phyloP scores from a whole-genome alignment of 1,140 invertebrate genomes.

The Heterodera schachtii region DNA sequence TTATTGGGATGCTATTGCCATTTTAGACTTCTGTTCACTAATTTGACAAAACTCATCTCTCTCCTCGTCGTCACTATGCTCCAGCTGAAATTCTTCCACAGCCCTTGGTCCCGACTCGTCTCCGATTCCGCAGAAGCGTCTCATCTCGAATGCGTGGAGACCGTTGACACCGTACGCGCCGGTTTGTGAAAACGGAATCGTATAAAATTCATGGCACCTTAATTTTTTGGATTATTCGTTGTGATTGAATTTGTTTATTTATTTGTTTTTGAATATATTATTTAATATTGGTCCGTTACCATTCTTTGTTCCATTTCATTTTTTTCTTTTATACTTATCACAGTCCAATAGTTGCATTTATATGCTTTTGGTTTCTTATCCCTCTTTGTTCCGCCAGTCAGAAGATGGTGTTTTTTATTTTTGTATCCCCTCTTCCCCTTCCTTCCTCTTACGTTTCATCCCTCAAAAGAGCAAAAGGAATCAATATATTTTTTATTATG shows the following conservation, averaged over 20 bases:
- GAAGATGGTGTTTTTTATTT: too few relatives aligned
- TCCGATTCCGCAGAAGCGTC: not conserved
- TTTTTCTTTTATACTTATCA: too few relatives aligned
- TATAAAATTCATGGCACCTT: not conserved
- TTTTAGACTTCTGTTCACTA: conserved; percentile 55
- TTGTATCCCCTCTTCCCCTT: too few relatives aligned
- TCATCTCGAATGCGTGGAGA: conserved; percentile 2
- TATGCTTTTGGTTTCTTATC: too few relatives aligned
- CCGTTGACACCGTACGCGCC: conserved; percentile 38
- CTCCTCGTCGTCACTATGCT: conserved; percentile 63
- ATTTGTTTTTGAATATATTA: not conserved
- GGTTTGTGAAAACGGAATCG: not conserved
- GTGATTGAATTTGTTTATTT: not conserved
- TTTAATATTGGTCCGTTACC: too few relatives aligned
- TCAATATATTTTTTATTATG: too few relatives aligned
- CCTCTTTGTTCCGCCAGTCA: too few relatives aligned
- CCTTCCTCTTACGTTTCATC: too few relatives aligned
- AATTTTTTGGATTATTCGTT: too few relatives aligned
- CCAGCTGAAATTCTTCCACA: conserved; percentile 65
- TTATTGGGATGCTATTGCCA: not conserved
- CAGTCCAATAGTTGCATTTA: too few relatives aligned
- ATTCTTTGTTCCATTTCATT: too few relatives aligned
- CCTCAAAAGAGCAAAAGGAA: too few relatives aligned
- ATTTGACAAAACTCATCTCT: conserved; percentile 56
- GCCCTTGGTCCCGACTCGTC: conserved; percentile 55